Base-by-base conservation (phyloP, 2,113 vertebrate species). In the Naja naja region DNA sequence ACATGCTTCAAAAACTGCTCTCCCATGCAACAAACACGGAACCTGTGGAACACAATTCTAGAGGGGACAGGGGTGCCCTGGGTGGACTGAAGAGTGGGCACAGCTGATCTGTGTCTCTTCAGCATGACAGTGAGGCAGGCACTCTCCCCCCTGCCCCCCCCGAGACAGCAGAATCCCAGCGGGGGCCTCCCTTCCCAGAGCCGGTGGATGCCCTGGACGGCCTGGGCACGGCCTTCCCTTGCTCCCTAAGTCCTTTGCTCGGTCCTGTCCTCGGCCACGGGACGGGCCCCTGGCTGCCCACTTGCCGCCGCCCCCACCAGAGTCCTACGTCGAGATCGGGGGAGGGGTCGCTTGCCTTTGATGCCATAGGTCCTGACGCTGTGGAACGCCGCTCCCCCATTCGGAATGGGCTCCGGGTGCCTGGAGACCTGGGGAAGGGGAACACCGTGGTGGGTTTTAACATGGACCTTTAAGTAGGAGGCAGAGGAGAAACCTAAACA, bases 381-480 rank as follows among this genome's bases (percentile, higher is more conserved):
- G 99, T 99, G 98, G 98, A 99, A 99, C 98, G 98, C 98, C 98
- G 98, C 98, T 98, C 98, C 99, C 98, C 99, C 99, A 98, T 99
- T 99, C 98, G 98, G 98, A 98, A 99, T 99, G 97, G 98, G 98
- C 96, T 99, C 99, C 98, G 98, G 98, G 97, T 98, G 98, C 97
- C 99, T 99, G 97, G 98, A 98, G 98, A 99, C 99, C 98, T 98
- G 98, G 98, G 99, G 98, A 98, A 99, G 98, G 98, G 98, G 98
- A 98, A 99, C 98, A 98, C 99, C 98, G 97, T 99, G 99, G 98
- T 99, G 99, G 97, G 98, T 99, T 99, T 99, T 99, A 98, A 99
- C 98, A 98, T 99, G 99, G 98, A 99, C 99, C 98, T 99, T 99
- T 99, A 99, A 99, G 98, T 99, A 99, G 98, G 99, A 99, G 96